Conservation (phyloP, 2,797 vertebrate species). For the Tamandua tetradactyla region DNA sequence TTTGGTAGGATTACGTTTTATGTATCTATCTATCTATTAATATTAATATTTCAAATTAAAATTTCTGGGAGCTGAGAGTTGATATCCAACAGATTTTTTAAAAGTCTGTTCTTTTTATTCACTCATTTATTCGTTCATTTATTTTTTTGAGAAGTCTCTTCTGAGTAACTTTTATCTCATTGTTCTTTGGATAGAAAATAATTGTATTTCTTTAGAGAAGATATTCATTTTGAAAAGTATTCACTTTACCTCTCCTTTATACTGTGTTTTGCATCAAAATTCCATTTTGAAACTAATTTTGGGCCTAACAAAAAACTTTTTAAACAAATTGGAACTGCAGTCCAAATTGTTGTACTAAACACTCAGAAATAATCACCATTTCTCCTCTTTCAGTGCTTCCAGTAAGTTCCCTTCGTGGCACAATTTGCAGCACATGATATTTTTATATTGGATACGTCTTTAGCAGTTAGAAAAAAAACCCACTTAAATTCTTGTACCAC, state of each 20-base stretch:
- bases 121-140: constrained; percentile 9
- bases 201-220: constrained; percentile 18
- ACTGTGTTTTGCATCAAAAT: constrained; percentile 23
- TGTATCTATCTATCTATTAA: too few species aligned
- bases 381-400: not conserved
- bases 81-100: not conserved
- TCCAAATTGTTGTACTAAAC: not conserved
- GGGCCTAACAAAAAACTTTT: not conserved
- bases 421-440: not conserved
- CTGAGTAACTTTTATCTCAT: too few species aligned
- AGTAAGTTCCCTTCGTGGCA: not conserved
- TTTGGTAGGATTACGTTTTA: not conserved
- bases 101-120: not conserved
- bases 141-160: constrained; percentile 14
- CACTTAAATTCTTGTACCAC: not conserved
- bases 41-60: not conserved
- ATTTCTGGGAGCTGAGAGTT: not conserved
- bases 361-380: not conserved
- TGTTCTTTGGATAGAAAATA: constrained; percentile 10
- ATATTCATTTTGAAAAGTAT: not conserved
- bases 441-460: not conserved
- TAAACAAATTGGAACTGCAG: not conserved
- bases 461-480: not conserved
- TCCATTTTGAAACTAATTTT: constrained; percentile 12
- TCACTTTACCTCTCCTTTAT: not conserved